These are phyloP conservation scores for Pterobdella sp. DNA, from an alignment of 2,888 invertebrate species.

Conservation along the genomic window DNA sequence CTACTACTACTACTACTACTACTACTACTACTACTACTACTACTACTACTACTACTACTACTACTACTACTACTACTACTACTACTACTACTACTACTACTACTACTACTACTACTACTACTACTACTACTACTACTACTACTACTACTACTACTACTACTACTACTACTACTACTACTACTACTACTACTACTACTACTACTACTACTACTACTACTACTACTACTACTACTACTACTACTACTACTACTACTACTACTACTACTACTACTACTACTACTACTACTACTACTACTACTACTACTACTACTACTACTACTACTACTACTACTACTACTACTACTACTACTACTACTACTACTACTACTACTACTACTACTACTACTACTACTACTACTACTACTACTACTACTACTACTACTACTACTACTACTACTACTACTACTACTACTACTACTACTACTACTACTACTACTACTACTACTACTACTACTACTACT, in stretches of 20 bases:
- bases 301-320: not conserved
- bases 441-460: slow-evolving; percentile 3
- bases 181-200: slow-evolving; percentile 19
- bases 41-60: slow-evolving; percentile 30
- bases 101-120: slow-evolving; percentile 17
- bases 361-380: not conserved
- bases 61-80: slow-evolving; percentile 31
- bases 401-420: not conserved
- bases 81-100: slow-evolving; percentile 30
- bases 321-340: not conserved
- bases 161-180: slow-evolving; percentile 17
- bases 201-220: slow-evolving; percentile 18
- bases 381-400: not conserved
- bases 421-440: not conserved
- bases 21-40: slow-evolving; percentile 30
- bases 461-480: not conserved
- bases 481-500: slow-evolving; percentile 13
- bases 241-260: not conserved
- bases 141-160: slow-evolving; percentile 18
- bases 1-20: slow-evolving; percentile 31
- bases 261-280: slow-evolving; percentile 18
- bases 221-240: not conserved
- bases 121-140: slow-evolving; percentile 19
- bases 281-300: slow-evolving; percentile 8
- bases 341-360: not conserved